A percentile compares a stretch with the other conserved stretches of the same genome.
phyloP scores from a whole-genome alignment of 2,888 invertebrate species.

The Acleris cristana region DNA sequence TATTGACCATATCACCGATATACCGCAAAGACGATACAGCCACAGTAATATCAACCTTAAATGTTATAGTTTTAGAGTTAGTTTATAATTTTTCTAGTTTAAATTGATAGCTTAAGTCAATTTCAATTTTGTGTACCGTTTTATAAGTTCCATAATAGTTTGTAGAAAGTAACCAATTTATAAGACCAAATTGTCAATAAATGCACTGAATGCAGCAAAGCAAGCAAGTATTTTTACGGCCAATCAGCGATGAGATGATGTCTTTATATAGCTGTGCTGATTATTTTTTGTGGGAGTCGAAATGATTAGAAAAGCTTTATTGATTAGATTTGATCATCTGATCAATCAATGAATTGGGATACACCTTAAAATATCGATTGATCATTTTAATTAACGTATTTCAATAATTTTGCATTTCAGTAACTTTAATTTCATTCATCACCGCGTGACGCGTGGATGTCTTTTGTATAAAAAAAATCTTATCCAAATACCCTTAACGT shows the following conservation, averaged over 20 bases:
- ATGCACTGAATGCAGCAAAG: slow-evolving; percentile 21
- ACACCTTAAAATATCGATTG: too few species aligned
- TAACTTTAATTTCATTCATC: too few species aligned
- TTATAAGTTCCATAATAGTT: neutral
- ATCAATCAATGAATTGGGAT: too few species aligned
- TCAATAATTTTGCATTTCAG: too few species aligned
- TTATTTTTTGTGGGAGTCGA: slow-evolving; percentile 17
- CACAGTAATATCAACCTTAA: slow-evolving; percentile 8
- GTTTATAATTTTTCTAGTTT: neutral
- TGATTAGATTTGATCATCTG: neutral
- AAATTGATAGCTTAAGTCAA: neutral
- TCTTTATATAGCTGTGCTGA: slow-evolving; percentile 22
- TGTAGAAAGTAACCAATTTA: slow-evolving; percentile 26
- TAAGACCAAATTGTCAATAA: slow-evolving; percentile 25
- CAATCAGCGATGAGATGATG: slow-evolving; percentile 27
- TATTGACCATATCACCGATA: slow-evolving; percentile 27
- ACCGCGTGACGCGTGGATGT: too few species aligned
- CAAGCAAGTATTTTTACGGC: slow-evolving; percentile 29
- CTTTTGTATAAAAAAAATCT: too few species aligned
- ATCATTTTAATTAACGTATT: too few species aligned
- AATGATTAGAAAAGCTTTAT: slow-evolving; percentile 13
- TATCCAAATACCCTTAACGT: too few species aligned
- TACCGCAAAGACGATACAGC: neutral
- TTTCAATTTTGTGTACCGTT: neutral
- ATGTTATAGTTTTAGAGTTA: slow-evolving; percentile 6